Evolutionary conservation across 1,140 invertebrate species (phyloP).

Genomic region (Augochlora pura): DNA sequence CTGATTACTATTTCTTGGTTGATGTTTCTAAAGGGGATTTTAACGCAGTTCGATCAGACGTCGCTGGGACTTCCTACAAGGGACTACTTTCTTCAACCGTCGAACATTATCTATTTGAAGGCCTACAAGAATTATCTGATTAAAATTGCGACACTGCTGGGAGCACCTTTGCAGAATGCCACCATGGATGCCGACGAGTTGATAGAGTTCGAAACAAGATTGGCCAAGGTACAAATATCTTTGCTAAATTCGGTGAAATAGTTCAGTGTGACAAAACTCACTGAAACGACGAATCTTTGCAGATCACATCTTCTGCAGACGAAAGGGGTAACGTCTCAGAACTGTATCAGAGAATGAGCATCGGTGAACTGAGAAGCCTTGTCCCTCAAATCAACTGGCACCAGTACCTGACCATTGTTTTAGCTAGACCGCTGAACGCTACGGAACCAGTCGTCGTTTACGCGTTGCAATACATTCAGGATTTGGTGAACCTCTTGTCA

Average conservation of each 20-base stretch:
- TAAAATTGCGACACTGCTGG: slow-evolving; percentile 85
- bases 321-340: slow-evolving; percentile 89
- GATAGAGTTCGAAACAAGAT: slow-evolving; percentile 90
- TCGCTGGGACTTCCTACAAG: slow-evolving; percentile 91
- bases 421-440: slow-evolving; percentile 82
- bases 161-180: slow-evolving; percentile 83
- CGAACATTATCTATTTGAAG: slow-evolving; percentile 85
- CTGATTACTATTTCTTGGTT: not conserved
- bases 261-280: not conserved
- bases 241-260: not conserved
- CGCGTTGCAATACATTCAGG: slow-evolving; percentile 85
- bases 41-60: slow-evolving; percentile 89
- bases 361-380: slow-evolving; percentile 84
- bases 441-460: slow-evolving; percentile 88
- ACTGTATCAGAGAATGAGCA: slow-evolving; percentile 89
- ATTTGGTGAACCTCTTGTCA: slow-evolving; percentile 77
- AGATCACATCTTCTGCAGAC: slow-evolving; percentile 91
- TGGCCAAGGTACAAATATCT: slow-evolving; percentile 84
- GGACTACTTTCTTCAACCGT: slow-evolving; percentile 90
- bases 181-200: slow-evolving; percentile 86
- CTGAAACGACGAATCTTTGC: not conserved
- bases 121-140: slow-evolving; percentile 90
- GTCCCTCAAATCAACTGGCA: slow-evolving; percentile 91
- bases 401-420: slow-evolving; percentile 86
- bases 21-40: slow-evolving; percentile 17